Conservation (phyloP, 2,888 invertebrate genomes). For the Hartigia nigra region DNA sequence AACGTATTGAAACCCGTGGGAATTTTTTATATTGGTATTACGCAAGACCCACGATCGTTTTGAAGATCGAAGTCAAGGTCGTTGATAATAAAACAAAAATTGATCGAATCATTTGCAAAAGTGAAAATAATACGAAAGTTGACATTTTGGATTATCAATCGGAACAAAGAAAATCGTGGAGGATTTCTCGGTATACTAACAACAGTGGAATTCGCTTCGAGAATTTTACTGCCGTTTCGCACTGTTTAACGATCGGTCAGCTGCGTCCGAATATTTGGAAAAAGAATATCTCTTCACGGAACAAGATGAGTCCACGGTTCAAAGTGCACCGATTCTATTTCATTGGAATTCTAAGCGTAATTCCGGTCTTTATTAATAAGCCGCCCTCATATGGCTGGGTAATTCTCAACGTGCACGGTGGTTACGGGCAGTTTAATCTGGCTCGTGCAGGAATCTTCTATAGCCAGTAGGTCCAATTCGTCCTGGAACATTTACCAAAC, state of each 20-base stretch:
- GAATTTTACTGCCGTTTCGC: not conserved
- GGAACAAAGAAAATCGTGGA: not conserved
- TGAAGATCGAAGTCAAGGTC: not conserved
- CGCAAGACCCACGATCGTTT: not conserved
- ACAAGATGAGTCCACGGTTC: not conserved
- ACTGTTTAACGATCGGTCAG: conserved; percentile 10
- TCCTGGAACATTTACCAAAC: not conserved
- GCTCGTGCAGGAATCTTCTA: not conserved
- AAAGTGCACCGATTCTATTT: not conserved
- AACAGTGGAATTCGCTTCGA: not conserved
- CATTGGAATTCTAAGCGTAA: not conserved
- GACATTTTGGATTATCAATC: not conserved
- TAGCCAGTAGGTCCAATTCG: not conserved
- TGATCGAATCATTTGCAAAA: not conserved
- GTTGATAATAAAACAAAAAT: not conserved
- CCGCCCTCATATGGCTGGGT: not conserved
- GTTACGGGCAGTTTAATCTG: not conserved
- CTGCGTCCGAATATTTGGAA: conserved; percentile 16
- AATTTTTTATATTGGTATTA: not conserved
- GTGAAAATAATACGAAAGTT: not conserved
- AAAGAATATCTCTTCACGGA: not conserved
- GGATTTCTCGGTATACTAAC: not conserved
- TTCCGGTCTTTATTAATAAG: not conserved
- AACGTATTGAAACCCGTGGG: not conserved
- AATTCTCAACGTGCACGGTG: not conserved